These are phyloP conservation scores for Equus quagga DNA, from an alignment of 2,113 vertebrate species.

Conservation along the genomic window DNA sequence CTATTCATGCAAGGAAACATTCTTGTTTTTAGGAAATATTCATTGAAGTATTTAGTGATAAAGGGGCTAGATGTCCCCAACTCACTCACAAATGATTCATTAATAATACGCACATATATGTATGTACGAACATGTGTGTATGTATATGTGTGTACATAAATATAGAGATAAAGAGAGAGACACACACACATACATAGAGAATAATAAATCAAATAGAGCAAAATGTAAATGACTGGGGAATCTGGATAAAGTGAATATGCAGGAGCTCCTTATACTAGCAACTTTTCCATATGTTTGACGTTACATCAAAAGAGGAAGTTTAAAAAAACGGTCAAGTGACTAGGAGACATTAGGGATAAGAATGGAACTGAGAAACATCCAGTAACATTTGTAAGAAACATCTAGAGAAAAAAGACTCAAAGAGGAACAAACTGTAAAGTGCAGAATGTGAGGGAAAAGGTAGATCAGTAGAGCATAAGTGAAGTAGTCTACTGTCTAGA, in stretches of 20 bases:
- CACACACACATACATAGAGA: background rate
- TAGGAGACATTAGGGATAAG: background rate
- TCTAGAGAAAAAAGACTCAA: background rate
- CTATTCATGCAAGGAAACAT: conserved; percentile 2
- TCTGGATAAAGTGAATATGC: background rate
- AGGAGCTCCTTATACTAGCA: background rate
- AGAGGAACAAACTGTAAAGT: background rate
- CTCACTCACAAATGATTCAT: background rate
- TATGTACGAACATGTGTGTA: background rate
- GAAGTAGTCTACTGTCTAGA: background rate
- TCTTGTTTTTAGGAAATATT: background rate
- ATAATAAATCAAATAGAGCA: background rate
- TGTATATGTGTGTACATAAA: background rate
- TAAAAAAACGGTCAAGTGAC: background rate
- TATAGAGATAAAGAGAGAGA: background rate
- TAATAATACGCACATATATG: background rate
- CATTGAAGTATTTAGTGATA: conserved; percentile 14
- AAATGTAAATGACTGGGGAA: background rate
- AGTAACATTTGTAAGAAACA: background rate
- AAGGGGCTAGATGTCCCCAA: background rate
- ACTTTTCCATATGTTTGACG: background rate
- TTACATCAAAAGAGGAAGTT: background rate
- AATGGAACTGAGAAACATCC: background rate
- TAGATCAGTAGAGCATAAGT: background rate
- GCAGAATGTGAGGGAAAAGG: background rate